Evolutionary conservation across 1,140 invertebrate genomes (phyloP).

Genomic region (Temnothorax curvispinosus): DNA sequence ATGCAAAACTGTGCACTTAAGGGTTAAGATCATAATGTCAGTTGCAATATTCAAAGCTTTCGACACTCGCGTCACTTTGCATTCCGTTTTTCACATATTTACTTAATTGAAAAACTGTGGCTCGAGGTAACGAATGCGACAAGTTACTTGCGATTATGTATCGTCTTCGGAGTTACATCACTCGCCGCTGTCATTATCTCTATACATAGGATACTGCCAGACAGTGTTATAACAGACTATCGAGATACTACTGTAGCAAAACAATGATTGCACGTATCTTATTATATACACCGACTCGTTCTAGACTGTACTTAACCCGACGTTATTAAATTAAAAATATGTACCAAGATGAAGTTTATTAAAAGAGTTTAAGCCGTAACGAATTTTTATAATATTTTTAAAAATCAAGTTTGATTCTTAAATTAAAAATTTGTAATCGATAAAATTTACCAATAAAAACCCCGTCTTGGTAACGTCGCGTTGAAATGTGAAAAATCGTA

Average conservation of each 20-base stretch:
- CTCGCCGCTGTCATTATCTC: not conserved
- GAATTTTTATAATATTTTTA: not conserved
- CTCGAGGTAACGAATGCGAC: constrained; percentile 5
- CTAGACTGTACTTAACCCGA: not conserved
- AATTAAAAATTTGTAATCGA: not conserved
- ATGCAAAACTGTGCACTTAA: too few species aligned
- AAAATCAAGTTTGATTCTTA: not conserved
- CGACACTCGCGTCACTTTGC: not conserved
- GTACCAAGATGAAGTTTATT: not conserved
- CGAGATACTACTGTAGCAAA: not conserved
- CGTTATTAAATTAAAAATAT: not conserved
- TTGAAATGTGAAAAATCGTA: not conserved
- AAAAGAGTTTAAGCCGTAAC: not conserved
- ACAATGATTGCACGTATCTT: not conserved
- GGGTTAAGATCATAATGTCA: not conserved
- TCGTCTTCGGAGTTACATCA: constrained; percentile 35
- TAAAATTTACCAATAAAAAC: not conserved
- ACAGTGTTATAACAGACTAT: not conserved
- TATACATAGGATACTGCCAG: not conserved
- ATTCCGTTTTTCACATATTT: not conserved
- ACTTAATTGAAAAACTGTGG: not conserved
- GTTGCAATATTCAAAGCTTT: not conserved
- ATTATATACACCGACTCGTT: not conserved
- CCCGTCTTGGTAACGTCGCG: not conserved
- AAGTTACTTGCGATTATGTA: not conserved